Conservation (phyloP, 2,797 vertebrate species). For the Saxicola maurus region DNA sequence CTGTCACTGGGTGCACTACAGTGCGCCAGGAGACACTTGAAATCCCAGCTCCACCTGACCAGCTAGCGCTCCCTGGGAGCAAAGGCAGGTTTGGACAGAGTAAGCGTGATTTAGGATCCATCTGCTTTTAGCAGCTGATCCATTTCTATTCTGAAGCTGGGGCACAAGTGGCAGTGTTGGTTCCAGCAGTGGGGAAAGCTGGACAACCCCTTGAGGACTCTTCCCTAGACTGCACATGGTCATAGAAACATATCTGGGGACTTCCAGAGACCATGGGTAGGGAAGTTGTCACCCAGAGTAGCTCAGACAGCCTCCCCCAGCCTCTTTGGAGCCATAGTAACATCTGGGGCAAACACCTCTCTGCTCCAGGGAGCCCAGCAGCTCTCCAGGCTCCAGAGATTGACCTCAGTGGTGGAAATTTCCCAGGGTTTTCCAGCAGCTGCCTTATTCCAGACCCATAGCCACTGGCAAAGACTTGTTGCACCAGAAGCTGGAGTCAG, state of each 20-base stretch:
- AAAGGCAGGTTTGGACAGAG: not conserved
- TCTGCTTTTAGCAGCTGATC: not conserved
- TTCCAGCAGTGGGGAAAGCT: not conserved
- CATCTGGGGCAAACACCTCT: not conserved
- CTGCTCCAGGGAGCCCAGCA: not conserved
- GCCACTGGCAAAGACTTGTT: not conserved
- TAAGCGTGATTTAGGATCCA: not conserved
- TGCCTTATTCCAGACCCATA: not conserved
- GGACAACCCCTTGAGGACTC: not conserved
- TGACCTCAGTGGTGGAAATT: not conserved
- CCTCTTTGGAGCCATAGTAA: not conserved
- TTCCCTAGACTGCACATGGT: not conserved
- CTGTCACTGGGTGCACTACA: not conserved
- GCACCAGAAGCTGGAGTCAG: not conserved
- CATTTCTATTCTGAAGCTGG: not conserved
- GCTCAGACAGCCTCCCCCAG: not conserved
- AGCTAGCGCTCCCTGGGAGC: not conserved
- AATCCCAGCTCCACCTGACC: not conserved
- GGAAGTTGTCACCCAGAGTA: not conserved
- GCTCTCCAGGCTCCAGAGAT: not conserved
- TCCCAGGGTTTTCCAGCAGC: not conserved
- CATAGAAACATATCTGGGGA: not conserved
- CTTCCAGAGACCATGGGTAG: not conserved
- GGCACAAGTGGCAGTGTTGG: accelerated
- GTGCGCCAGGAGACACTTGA: not conserved